A percentile compares a stretch with the other conserved stretches of the same genome.
phyloP scores from a whole-genome alignment of 53 echinoderm and acorn worm species.

The Henricia sp. region DNA sequence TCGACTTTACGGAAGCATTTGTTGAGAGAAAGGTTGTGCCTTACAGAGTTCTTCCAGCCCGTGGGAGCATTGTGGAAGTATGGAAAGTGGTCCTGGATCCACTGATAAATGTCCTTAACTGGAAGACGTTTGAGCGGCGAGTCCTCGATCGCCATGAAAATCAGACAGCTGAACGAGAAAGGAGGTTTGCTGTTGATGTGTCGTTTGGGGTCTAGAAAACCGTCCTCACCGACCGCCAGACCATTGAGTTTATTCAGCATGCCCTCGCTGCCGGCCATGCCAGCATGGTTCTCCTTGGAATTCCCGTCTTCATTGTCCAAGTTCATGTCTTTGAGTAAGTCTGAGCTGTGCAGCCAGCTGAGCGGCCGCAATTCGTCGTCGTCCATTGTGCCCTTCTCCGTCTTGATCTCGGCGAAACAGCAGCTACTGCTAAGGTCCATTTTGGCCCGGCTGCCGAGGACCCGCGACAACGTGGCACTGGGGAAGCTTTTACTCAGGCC shows the following conservation, averaged over 20 bases:
- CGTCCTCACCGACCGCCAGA: constrained; percentile 64
- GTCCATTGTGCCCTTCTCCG: constrained; percentile 89
- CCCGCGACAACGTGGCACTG: constrained; percentile 83
- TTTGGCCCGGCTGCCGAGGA: constrained; percentile 79
- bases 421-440: constrained; percentile 88
- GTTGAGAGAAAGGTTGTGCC: constrained; percentile 94
- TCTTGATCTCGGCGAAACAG: constrained; percentile 88
- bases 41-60: constrained; percentile 94
- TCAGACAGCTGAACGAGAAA: constrained; percentile 92
- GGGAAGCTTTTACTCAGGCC: constrained; percentile 96
- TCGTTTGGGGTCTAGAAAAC: constrained; percentile 87
- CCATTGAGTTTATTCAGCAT: constrained; percentile 67
- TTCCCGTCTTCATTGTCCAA: constrained; percentile 81
- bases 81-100: constrained; percentile 82
- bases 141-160: constrained; percentile 91
- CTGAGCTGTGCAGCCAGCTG: constrained; percentile 95
- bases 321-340: constrained; percentile 95
- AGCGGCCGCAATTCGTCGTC: constrained; percentile 95
- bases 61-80: constrained; percentile 91
- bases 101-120: constrained; percentile 95
- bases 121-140: constrained; percentile 71
- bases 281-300: constrained; percentile 79
- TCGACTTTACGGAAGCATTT: constrained; percentile 99
- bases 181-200: constrained; percentile 95
- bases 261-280: constrained; percentile 63